Evolutionary conservation across 2,888 invertebrate genomes (phyloP).

Genomic region (Cryptocephalus moraei): DNA sequence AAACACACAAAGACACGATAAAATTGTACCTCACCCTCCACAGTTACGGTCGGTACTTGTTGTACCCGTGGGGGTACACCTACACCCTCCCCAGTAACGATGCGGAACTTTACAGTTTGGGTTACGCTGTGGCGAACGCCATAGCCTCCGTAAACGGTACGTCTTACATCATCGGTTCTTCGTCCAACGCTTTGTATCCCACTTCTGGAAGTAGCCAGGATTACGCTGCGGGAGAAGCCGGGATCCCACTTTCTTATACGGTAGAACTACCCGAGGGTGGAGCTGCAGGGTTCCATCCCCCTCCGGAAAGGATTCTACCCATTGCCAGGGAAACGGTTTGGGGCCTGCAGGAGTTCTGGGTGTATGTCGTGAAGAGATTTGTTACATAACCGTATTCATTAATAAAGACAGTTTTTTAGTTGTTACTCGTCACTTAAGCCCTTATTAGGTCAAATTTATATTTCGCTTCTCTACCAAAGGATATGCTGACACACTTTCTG

Average conservation of each 20-base stretch:
- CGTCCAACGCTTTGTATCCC: constrained; percentile 39
- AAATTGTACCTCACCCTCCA: constrained; percentile 64
- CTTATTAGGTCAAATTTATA: too few species aligned
- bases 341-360: too few species aligned
- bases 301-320: constrained; percentile 43
- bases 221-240: constrained; percentile 45
- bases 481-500: too few species aligned
- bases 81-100: constrained; percentile 33
- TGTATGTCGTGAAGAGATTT: too few species aligned
- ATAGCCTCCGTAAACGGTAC: constrained; percentile 21
- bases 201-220: constrained; percentile 58
- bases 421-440: too few species aligned
- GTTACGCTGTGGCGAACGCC: constrained; percentile 35
- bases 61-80: constrained; percentile 60
- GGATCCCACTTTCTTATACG: constrained; percentile 50
- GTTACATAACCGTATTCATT: too few species aligned
- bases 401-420: too few species aligned
- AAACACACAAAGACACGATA: constrained; percentile 38
- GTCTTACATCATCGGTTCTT: constrained; percentile 4
- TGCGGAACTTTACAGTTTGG: constrained; percentile 35
- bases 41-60: constrained; percentile 57
- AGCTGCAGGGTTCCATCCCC: constrained; percentile 46
- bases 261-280: constrained; percentile 52
- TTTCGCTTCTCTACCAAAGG: too few species aligned
- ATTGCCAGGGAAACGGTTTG: constrained; percentile 44